These are phyloP conservation scores for Tachyglossus aculeatus DNA, from an alignment of 2,797 vertebrate genomes.

Conservation along the genomic window DNA sequence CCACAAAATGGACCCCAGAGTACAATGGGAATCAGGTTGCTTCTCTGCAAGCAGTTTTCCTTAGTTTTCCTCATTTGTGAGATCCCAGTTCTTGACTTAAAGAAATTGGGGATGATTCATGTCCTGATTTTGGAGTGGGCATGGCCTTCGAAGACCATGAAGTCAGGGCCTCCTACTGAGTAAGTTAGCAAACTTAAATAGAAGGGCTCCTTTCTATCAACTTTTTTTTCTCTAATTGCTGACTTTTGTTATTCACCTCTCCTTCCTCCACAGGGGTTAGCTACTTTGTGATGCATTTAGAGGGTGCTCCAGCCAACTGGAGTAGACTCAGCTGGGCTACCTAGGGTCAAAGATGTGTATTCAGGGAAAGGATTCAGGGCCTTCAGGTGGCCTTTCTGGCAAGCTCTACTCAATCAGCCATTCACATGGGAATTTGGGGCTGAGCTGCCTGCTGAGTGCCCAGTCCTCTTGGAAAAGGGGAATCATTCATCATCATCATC, in stretches of 20 bases:
- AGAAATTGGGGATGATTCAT: too few relatives aligned
- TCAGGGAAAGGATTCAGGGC: not conserved
- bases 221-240: too few relatives aligned
- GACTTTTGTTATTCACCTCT: slow-evolving; percentile 23
- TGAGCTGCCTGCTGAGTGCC: not conserved
- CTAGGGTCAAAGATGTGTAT: not conserved
- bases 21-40: too few relatives aligned
- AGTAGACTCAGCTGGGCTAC: not conserved
- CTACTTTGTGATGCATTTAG: not conserved
- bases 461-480: too few relatives aligned
- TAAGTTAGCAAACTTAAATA: not conserved
- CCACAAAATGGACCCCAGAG: too few relatives aligned
- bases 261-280: not conserved
- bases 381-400: not conserved
- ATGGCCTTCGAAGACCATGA: too few relatives aligned
- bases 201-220: not conserved
- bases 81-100: too few relatives aligned
- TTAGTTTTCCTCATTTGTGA: too few relatives aligned
- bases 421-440: not conserved
- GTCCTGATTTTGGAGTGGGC: too few relatives aligned
- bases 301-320: not conserved
- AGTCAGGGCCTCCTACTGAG: not conserved
- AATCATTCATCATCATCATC: too few relatives aligned
- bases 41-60: too few relatives aligned
- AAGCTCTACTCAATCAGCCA: not conserved